A percentile compares a stretch with the other conserved stretches of the same genome.
Evolutionary conservation across 2,888 invertebrate genomes (phyloP).

Genomic region (Chymomyza fuscimana): DNA sequence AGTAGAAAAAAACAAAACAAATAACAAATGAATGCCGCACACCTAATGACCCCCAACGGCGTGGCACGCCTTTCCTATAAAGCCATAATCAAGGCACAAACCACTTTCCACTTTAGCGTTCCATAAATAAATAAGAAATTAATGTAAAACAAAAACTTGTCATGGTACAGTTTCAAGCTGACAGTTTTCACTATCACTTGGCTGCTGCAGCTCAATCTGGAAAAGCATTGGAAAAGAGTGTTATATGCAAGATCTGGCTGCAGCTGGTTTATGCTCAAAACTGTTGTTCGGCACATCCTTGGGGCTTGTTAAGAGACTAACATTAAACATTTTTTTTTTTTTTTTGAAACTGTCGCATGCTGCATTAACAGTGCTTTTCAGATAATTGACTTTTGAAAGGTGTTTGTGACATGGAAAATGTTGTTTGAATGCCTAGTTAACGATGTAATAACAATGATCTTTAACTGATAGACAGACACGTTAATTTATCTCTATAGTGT

Average conservation of each 20-base stretch:
- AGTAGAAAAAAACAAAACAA: neutral
- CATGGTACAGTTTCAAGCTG: conserved; percentile 48
- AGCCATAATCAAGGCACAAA: conserved; percentile 10
- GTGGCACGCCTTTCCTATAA: conserved; percentile 15
- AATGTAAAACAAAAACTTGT: conserved; percentile 53
- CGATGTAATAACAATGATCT: neutral
- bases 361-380: neutral
- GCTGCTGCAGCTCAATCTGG: conserved; percentile 20
- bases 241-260: conserved; percentile 46
- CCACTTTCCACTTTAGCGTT: conserved; percentile 56
- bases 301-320: conserved; percentile 7
- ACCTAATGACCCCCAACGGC: conserved; percentile 37
- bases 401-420: conserved; percentile 46
- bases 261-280: neutral
- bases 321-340: conserved; percentile 21
- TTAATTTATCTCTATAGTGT: neutral
- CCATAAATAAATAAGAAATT: conserved; percentile 62
- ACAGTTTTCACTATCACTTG: conserved; percentile 59
- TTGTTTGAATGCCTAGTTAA: conserved; percentile 15
- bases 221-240: conserved; percentile 32
- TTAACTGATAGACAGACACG: neutral
- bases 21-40: neutral
- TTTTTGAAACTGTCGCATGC: conserved; percentile 48
- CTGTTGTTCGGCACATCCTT: conserved; percentile 31
- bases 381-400: conserved; percentile 63